Evolutionary conservation across 2,113 vertebrate genomes (phyloP).

Genomic region (Galbula dea): DNA sequence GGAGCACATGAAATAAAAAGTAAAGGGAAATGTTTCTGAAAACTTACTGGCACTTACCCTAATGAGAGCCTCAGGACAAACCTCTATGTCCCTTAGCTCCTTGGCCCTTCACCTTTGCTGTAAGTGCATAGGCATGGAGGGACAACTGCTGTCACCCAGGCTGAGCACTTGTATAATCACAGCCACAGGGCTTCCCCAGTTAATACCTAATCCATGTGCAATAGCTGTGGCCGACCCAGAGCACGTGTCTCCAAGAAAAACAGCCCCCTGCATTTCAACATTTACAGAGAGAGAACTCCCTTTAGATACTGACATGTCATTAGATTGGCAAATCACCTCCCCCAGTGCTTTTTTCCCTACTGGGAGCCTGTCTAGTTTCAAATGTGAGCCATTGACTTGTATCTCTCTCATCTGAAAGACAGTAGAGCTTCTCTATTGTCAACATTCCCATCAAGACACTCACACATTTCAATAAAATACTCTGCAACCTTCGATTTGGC

Average conservation of each 20-base stretch:
- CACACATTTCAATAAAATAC: neutral
- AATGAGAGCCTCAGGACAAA: neutral
- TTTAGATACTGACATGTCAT: neutral
- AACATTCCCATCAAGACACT: neutral
- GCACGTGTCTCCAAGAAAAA: neutral
- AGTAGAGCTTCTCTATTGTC: neutral
- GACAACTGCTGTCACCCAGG: neutral
- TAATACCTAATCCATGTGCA: conserved; percentile 58
- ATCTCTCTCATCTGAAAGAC: neutral
- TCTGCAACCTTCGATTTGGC: neutral
- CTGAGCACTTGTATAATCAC: neutral
- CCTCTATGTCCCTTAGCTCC: neutral
- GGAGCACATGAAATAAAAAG: neutral
- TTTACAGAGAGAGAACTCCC: neutral
- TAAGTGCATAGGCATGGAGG: neutral
- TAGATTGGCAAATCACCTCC: neutral
- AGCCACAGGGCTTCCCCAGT: conserved; percentile 24
- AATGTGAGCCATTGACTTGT: neutral
- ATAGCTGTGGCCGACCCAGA: neutral
- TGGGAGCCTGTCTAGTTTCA: neutral
- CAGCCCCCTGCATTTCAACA: neutral
- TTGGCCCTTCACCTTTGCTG: neutral
- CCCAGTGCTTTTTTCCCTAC: neutral
- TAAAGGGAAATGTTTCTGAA: neutral
- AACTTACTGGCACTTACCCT: neutral